phyloP scores from a whole-genome alignment of 1,140 invertebrate genomes.

The Thaumetopoea pityocampa region DNA sequence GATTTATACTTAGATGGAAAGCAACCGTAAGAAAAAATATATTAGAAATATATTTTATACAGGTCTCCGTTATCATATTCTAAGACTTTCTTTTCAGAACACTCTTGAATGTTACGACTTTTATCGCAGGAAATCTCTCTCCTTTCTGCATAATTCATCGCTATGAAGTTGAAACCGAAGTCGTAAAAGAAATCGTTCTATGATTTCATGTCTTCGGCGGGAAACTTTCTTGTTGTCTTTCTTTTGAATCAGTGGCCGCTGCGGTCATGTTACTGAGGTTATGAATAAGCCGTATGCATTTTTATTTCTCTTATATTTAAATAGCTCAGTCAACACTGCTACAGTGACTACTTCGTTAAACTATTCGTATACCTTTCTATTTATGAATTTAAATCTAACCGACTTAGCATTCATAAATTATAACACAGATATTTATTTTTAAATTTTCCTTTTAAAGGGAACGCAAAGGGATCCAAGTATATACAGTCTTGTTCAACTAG shows the following conservation, averaged over 20 bases:
- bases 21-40: conserved; percentile 3
- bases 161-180: conserved; percentile 73
- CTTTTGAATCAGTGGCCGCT: conserved; percentile 56
- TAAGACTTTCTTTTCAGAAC: conserved; percentile 54
- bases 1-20: conserved; percentile 1
- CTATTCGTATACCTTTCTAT: too few species aligned
- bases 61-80: conserved; percentile 26
- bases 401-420: too few species aligned
- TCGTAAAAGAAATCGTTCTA: conserved; percentile 74
- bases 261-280: conserved; percentile 25
- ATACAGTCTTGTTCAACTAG: too few species aligned
- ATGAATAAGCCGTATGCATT: conserved; percentile 26
- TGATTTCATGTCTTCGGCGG: conserved; percentile 70
- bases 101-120: conserved; percentile 68
- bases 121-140: conserved; percentile 71
- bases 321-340: too few species aligned
- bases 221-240: conserved; percentile 66
- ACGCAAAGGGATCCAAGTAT: too few species aligned
- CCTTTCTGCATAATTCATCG: conserved; percentile 73
- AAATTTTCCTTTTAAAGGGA: too few species aligned
- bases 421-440: too few species aligned
- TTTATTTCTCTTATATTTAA: conserved; percentile 12
- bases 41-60: conserved; percentile 21
- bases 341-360: too few species aligned
- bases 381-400: too few species aligned